phyloP scores from a whole-genome alignment of 1,140 invertebrate genomes.

The Drosophila azteca region DNA sequence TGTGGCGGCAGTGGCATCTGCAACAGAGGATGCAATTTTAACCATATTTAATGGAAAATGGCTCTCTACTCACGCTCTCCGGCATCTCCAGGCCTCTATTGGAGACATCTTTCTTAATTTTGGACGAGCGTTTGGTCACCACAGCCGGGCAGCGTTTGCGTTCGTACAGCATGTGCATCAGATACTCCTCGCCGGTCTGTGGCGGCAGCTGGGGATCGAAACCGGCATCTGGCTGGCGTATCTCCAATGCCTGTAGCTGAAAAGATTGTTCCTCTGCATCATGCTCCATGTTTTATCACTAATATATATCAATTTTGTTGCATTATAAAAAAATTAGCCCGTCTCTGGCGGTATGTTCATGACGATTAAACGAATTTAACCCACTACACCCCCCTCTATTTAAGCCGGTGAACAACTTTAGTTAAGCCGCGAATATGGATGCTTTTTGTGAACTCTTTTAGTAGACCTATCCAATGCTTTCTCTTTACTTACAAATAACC shows the following conservation, averaged over 20 bases:
- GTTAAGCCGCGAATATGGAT: no score
- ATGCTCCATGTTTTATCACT: slow-evolving; percentile 39
- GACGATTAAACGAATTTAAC: no score
- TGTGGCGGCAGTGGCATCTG: slow-evolving; percentile 50
- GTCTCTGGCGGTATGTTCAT: no score
- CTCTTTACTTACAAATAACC: no score
- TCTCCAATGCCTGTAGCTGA: slow-evolving; percentile 74
- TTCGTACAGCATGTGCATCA: slow-evolving; percentile 79
- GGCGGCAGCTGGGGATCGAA: slow-evolving; percentile 74
- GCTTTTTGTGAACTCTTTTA: no score
- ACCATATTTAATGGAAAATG: not conserved
- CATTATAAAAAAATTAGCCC: not conserved
- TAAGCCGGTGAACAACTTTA: no score
- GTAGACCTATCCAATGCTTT: no score
- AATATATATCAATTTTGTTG: not conserved
- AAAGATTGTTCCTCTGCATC: slow-evolving; percentile 60
- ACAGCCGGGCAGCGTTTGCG: slow-evolving; percentile 74
- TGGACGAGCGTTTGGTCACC: slow-evolving; percentile 60
- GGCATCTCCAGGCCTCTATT: slow-evolving; percentile 22
- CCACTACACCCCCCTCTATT: no score
- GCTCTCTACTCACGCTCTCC: slow-evolving; percentile 28
- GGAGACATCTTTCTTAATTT: slow-evolving; percentile 29
- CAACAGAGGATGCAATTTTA: not conserved
- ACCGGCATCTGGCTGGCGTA: slow-evolving; percentile 59
- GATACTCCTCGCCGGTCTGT: slow-evolving; percentile 71